Conservation (phyloP, 2,888 invertebrate genomes). For the Noctuana brunneofusca region DNA sequence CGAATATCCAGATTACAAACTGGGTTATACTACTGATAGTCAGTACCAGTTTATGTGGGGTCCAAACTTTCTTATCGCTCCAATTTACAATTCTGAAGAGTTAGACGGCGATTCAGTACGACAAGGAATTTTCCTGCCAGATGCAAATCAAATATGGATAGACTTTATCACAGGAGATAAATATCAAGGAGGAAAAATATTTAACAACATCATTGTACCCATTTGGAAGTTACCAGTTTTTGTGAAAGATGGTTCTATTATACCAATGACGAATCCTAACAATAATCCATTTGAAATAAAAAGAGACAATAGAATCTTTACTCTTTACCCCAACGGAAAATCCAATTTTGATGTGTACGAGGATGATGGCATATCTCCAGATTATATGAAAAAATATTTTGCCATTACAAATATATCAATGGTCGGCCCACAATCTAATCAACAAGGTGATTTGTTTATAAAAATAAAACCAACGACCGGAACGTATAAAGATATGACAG, state of each 20-base stretch:
- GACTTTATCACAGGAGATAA: conserved; percentile 70
- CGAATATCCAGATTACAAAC: conserved; percentile 61
- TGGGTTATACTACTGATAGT: conserved; percentile 63
- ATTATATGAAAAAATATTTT: conserved; percentile 55
- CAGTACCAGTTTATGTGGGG: conserved; percentile 79
- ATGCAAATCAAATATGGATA: conserved; percentile 65
- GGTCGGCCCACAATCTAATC: conserved; percentile 52
- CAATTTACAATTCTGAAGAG: conserved; percentile 57
- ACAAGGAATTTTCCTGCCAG: conserved; percentile 64
- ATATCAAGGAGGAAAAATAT: conserved; percentile 70
- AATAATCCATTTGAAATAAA: conserved; percentile 67
- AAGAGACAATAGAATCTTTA: conserved; percentile 58
- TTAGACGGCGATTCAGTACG: conserved; percentile 48
- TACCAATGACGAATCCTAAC: conserved; percentile 69
- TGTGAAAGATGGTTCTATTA: conserved; percentile 68
- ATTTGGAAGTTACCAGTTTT: conserved; percentile 74
- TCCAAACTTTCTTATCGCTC: conserved; percentile 69
- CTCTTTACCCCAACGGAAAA: conserved; percentile 62
- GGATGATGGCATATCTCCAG: conserved; percentile 67
- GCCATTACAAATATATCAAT: conserved; percentile 59
- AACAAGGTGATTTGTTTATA: conserved; percentile 54
- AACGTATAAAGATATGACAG: conserved; percentile 57
- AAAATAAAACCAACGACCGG: conserved; percentile 61
- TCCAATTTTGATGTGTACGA: conserved; percentile 63
- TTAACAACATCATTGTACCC: conserved; percentile 61